Evolutionary conservation across 2,888 invertebrate species (phyloP).

Genomic region (Strigamia crassipes): DNA sequence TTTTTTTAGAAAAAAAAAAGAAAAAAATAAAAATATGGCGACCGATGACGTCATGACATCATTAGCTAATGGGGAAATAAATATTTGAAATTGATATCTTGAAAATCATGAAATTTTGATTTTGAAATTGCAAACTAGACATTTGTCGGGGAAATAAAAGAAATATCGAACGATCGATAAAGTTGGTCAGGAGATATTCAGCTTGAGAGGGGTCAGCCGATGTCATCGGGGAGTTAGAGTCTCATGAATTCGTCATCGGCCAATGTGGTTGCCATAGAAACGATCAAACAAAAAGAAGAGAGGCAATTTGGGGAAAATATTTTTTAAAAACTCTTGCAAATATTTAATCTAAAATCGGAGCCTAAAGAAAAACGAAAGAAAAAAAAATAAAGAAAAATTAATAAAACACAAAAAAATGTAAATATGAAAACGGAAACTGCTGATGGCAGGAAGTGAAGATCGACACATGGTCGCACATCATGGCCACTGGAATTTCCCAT

Average conservation of each 20-base stretch:
- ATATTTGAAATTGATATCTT: neutral
- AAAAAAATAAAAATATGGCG: neutral
- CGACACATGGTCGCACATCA: slow-evolving; percentile 22
- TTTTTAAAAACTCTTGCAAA: neutral
- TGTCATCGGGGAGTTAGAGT: neutral
- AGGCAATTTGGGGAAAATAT: neutral
- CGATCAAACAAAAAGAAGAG: neutral
- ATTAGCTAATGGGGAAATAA: neutral
- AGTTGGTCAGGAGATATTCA: neutral
- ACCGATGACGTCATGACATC: neutral
- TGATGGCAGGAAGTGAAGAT: slow-evolving; percentile 19
- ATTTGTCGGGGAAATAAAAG: neutral
- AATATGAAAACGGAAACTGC: neutral
- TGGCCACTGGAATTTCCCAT: slow-evolving; percentile 23
- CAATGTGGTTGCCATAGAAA: slow-evolving; percentile 12
- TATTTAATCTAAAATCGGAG: too few relatives aligned
- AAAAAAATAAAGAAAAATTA: neutral
- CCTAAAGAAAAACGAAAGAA: neutral
- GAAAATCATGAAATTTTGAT: neutral
- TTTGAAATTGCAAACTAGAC: neutral
- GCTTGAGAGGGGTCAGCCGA: neutral
- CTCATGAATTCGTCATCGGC: slow-evolving; percentile 27
- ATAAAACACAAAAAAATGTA: neutral
- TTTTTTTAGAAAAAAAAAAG: too few relatives aligned
- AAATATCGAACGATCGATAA: slow-evolving; percentile 2